Evolutionary conservation across 2,113 vertebrate species (phyloP).

Genomic region (Megaceryle maxima): DNA sequence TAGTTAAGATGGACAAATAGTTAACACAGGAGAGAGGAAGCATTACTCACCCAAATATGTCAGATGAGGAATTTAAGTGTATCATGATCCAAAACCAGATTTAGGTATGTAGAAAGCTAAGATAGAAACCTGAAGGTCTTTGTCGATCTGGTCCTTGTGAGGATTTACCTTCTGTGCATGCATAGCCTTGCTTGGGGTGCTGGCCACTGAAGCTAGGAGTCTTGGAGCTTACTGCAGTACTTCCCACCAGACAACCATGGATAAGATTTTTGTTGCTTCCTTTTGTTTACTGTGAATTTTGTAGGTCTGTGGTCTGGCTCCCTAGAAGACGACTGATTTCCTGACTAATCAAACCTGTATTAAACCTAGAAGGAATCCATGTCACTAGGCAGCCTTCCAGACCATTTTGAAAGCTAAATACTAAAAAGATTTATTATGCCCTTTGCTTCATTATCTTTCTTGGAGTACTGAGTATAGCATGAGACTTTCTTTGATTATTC

Average conservation of each 20-base stretch:
- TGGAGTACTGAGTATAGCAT: conserved; percentile 9
- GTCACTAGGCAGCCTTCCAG: conserved; percentile 35
- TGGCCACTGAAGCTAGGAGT: neutral
- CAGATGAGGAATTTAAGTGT: neutral
- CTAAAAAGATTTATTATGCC: conserved; percentile 48
- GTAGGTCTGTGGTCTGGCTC: neutral
- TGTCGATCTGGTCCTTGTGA: neutral
- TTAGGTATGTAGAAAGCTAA: neutral
- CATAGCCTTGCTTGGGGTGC: rapidly evolving
- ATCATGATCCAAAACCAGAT: neutral
- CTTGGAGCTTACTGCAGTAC: neutral
- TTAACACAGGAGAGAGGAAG: neutral
- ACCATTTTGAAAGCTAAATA: conserved; percentile 32
- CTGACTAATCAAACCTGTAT: conserved; percentile 42
- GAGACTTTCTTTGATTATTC: conserved; percentile 44
- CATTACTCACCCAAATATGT: neutral
- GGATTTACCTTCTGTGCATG: neutral
- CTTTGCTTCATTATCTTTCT: neutral
- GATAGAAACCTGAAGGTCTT: neutral
- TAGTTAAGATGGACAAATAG: neutral
- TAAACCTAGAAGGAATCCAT: conserved; percentile 29
- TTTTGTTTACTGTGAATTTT: conserved; percentile 17
- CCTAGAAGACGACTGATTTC: conserved; percentile 15
- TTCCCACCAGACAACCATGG: neutral
- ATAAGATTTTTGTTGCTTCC: neutral